These are phyloP conservation scores for Molossus molossus DNA, from an alignment of 2,797 vertebrate genomes.

Conservation along the genomic window DNA sequence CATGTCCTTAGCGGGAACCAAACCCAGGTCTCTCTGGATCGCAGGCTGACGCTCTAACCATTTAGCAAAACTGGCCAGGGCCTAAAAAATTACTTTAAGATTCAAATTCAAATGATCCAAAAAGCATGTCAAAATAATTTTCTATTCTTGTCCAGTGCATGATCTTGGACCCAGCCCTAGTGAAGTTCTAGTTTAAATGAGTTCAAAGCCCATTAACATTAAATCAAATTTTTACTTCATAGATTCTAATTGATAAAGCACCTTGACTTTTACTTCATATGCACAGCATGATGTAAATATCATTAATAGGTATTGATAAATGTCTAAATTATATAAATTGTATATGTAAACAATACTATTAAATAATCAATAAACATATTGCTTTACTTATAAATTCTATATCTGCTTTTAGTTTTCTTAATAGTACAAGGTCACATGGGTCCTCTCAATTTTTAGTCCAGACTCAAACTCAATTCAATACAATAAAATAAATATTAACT, in stretches of 20 bases:
- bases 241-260: background rate
- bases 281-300: background rate
- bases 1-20: too few species aligned
- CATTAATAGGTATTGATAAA: background rate
- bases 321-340: background rate
- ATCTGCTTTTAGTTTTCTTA: background rate
- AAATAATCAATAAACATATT: background rate
- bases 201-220: background rate
- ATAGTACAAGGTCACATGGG: background rate
- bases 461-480: background rate
- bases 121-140: background rate
- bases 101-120: background rate
- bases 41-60: too few species aligned
- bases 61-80: too few species aligned
- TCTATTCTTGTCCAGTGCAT: background rate
- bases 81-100: background rate
- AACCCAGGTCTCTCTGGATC: too few species aligned
- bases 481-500: background rate
- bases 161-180: background rate
- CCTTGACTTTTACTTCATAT: conserved; percentile 24
- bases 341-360: background rate
- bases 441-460: background rate
- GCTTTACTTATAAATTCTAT: background rate
- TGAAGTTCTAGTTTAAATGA: background rate
- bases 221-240: background rate